Percentiles rank a stretch among this genome's conserved stretches.
phyloP scores from a whole-genome alignment of 2,113 vertebrate species.

The Dipodomys stephensi region DNA sequence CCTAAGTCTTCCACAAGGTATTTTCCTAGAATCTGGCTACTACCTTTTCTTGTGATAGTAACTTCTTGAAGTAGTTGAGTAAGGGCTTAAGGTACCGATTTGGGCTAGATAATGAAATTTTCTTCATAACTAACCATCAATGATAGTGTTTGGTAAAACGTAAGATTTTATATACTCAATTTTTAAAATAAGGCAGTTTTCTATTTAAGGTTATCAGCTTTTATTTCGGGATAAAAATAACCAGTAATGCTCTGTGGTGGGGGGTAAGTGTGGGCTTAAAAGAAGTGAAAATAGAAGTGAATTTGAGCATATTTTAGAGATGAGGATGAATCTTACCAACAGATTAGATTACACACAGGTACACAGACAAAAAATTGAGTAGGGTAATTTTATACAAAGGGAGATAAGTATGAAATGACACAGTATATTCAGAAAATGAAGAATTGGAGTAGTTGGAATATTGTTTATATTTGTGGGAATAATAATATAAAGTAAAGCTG shows the following conservation, averaged over 20 bases:
- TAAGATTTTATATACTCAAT: neutral
- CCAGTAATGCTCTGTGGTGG: neutral
- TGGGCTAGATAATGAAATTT: neutral
- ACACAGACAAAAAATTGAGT: neutral
- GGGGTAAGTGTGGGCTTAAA: neutral
- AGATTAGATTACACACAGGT: neutral
- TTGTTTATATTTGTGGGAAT: neutral
- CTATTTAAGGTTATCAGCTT: neutral
- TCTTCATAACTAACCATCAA: neutral
- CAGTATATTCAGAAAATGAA: neutral
- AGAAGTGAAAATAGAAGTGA: conserved; percentile 41
- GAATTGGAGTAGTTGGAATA: too few species aligned
- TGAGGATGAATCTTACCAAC: neutral
- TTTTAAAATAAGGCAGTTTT: conserved; percentile 25
- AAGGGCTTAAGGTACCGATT: neutral
- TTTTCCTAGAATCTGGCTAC: neutral
- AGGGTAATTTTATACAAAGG: neutral
- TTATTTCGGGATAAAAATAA: conserved; percentile 53
- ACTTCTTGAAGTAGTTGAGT: neutral
- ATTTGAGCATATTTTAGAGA: conserved; percentile 20
- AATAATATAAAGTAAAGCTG: neutral
- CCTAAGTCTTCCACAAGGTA: neutral
- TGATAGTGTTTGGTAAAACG: conserved; percentile 2
- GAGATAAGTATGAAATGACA: neutral
- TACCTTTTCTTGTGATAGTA: conserved; percentile 8